Evolutionary conservation across 1,140 invertebrate species (phyloP), one percentile per base, ranked within the genome.

Genomic region (Drosophila micromelanica): DNA sequence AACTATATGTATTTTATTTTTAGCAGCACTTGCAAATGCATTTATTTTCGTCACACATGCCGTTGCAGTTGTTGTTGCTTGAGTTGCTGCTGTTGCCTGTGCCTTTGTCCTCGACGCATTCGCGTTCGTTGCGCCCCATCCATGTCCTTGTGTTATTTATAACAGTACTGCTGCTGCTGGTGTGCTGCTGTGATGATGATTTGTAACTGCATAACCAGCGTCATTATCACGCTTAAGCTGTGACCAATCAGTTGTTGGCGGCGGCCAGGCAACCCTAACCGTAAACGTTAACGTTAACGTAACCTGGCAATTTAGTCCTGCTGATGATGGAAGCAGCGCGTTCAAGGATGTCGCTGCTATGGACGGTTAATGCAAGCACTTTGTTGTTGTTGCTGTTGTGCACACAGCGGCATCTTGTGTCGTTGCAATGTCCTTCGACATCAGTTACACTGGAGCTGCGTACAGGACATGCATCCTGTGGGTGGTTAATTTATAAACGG

Each of bases 111-210:
- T 81, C 69, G 73, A 60, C 67, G 60, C 32, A 35, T 60, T 67
- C 75, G 79, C 64, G 78, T 80, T 80, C 77, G 78, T 76, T 80
- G 77, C 80, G 76, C 80, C 74, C 74, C 78, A 68, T 76, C 74
- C 72, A 82, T 79, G 84, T 89, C 84, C 84, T 87, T 87, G 84
- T 70, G 76, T 87, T 87, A 89, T 87, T 87, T 89, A 78, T 87
- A 86, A 61, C 79, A 57, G 52, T 68, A 56, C 35, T 87, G 82
- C 60, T 23, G 20, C 35, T 76, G 61, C 76, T 76, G 61, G 72
- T 23, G 20, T 23, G 20, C 20, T 3, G 20, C 20, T 23, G 20
- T 23, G 3, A 23, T 23, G 20, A 23, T 23, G 20, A 70, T 57
- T 70, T 70, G 65, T 67, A 74, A 48, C 51, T 74, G 74, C 78